Percentiles rank a stretch among this genome's conserved stretches.
Conservation (phyloP, 2,797 vertebrate species). For the Phaenicophaeus curvirostris region DNA sequence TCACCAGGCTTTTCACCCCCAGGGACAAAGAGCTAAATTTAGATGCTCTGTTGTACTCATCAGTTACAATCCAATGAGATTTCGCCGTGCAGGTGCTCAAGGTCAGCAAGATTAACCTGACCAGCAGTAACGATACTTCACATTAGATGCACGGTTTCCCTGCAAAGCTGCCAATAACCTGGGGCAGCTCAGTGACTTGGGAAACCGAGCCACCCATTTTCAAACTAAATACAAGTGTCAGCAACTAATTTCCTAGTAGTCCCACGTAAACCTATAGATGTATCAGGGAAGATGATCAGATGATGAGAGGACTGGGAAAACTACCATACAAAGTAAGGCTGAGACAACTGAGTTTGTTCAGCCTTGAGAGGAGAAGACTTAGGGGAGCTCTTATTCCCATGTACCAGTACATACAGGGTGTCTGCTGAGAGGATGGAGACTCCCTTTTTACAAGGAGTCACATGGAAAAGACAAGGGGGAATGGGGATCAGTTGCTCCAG, state of each 20-base stretch:
- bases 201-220: not conserved
- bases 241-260: not conserved
- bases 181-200: not conserved
- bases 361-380: too few relatives aligned
- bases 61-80: not conserved
- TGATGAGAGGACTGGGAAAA: too few relatives aligned
- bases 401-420: too few relatives aligned
- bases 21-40: not conserved
- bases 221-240: not conserved
- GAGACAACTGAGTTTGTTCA: too few relatives aligned
- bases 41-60: not conserved
- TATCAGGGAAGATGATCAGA: not conserved
- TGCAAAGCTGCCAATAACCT: not conserved
- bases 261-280: not conserved
- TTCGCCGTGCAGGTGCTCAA: not conserved
- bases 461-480: too few relatives aligned
- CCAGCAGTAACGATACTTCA: not conserved
- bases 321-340: too few relatives aligned
- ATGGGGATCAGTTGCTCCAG: too few relatives aligned
- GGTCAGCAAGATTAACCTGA: not conserved
- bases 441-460: too few relatives aligned
- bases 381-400: too few relatives aligned
- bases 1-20: not conserved
- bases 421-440: too few relatives aligned
- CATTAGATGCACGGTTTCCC: not conserved